Evolutionary conservation across 2,797 vertebrate species (phyloP).

Genomic region (Oophaga sylvatica): DNA sequence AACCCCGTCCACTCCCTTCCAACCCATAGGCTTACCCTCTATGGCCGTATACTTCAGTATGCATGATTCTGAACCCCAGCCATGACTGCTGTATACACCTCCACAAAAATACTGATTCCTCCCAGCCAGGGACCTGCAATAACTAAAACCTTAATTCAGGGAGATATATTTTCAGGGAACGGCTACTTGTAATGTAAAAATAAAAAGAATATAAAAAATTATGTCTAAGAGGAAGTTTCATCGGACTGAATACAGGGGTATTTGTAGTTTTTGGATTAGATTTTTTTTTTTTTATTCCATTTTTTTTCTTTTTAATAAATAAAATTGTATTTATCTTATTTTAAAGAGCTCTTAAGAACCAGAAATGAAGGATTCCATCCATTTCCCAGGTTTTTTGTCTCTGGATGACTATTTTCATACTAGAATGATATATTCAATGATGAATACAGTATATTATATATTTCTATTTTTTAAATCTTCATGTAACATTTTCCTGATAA

Average conservation of each 20-base stretch:
- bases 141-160: conserved; percentile 35
- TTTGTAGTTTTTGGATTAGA: conserved; percentile 36
- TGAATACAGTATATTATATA: conserved; percentile 27
- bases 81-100: neutral
- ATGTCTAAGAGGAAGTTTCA: neutral
- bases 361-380: conserved; percentile 40
- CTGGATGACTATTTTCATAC: conserved; percentile 54
- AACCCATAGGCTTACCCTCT: neutral
- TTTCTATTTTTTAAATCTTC: conserved; percentile 49
- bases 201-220: neutral
- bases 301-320: conserved; percentile 25
- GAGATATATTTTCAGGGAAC: conserved; percentile 45
- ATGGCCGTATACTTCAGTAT: neutral
- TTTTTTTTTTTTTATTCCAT: neutral
- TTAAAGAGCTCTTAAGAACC: conserved; percentile 33
- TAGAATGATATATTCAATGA: conserved; percentile 49
- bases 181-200: conserved; percentile 10
- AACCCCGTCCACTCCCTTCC: neutral
- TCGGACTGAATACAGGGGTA: neutral
- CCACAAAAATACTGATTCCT: neutral
- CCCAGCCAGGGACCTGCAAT: conserved; percentile 39
- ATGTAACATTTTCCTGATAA: conserved; percentile 43
- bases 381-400: conserved; percentile 33
- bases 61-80: too few relatives aligned
- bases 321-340: conserved; percentile 32